Percentiles rank a stretch among this genome's conserved stretches.
Conservation (phyloP, 1,140 invertebrate species). For the Diachasmimorpha longicaudata region DNA sequence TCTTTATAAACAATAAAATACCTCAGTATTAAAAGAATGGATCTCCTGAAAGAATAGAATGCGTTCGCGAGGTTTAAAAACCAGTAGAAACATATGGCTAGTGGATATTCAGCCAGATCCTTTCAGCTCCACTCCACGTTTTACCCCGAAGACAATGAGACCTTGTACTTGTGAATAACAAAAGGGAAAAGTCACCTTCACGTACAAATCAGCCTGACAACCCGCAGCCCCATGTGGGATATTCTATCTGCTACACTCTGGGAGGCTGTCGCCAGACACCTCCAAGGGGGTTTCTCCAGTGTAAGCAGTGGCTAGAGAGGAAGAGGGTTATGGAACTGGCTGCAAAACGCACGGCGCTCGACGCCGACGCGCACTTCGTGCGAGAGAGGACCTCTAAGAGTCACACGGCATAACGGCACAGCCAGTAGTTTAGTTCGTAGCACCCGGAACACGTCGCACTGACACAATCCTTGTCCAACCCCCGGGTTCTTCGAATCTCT, state of each 20-base stretch:
- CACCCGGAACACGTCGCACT: conserved; percentile 39
- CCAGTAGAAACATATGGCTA: not conserved
- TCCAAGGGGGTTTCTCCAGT: not conserved
- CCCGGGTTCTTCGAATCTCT: conserved; percentile 24
- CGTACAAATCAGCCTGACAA: not conserved
- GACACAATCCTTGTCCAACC: conserved; percentile 19
- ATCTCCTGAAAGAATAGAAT: not conserved
- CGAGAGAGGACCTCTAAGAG: conserved; percentile 17
- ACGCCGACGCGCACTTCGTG: conserved; percentile 28
- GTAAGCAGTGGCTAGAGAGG: not conserved
- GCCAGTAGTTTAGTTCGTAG: conserved; percentile 46
- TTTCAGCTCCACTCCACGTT: not conserved
- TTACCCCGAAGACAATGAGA: not conserved
- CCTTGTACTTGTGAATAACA: not conserved
- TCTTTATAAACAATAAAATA: not conserved
- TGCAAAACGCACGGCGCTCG: conserved; percentile 13
- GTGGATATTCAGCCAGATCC: not conserved
- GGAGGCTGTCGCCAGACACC: not conserved
- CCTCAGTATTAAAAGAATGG: not conserved
- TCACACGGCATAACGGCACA: conserved; percentile 25
- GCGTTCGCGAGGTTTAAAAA: not conserved
- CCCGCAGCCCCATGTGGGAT: not conserved
- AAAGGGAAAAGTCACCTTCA: not conserved
- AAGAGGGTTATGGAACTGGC: not conserved
- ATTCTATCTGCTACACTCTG: not conserved